These are phyloP conservation scores for Dryobotodes eremita DNA, from an alignment of 2,888 invertebrate species.

Conservation along the genomic window DNA sequence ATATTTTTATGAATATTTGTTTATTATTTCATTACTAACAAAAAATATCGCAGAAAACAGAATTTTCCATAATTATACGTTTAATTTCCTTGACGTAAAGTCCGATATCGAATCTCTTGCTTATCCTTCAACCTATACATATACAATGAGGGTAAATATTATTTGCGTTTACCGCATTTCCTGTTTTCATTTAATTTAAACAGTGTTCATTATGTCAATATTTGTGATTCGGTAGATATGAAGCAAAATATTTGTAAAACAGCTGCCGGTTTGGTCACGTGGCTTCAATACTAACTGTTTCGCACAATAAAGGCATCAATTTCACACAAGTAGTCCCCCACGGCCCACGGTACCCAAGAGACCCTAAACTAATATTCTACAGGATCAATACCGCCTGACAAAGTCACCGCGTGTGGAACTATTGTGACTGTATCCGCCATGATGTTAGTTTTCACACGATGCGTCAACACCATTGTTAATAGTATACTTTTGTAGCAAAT, in stretches of 20 bases:
- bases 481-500: slow-evolving; percentile 50
- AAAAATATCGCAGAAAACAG: neutral
- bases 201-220: slow-evolving; percentile 46
- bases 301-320: slow-evolving; percentile 83
- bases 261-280: slow-evolving; percentile 67
- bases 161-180: slow-evolving; percentile 34
- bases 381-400: slow-evolving; percentile 75
- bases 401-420: slow-evolving; percentile 74
- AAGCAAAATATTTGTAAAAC: slow-evolving; percentile 67
- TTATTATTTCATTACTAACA: neutral
- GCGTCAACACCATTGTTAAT: slow-evolving; percentile 67
- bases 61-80: neutral
- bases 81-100: neutral
- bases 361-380: slow-evolving; percentile 75
- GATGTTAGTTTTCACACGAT: slow-evolving; percentile 76
- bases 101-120: neutral
- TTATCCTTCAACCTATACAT: neutral
- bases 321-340: slow-evolving; percentile 76
- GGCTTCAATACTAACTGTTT: slow-evolving; percentile 61
- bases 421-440: slow-evolving; percentile 70
- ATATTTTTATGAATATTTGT: neutral
- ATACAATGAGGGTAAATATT: slow-evolving; percentile 42
- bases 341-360: slow-evolving; percentile 67
- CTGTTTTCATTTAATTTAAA: slow-evolving; percentile 53
- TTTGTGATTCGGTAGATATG: slow-evolving; percentile 52